phyloP scores from a whole-genome alignment of 2,888 invertebrate genomes.

The Tinea pellionella region DNA sequence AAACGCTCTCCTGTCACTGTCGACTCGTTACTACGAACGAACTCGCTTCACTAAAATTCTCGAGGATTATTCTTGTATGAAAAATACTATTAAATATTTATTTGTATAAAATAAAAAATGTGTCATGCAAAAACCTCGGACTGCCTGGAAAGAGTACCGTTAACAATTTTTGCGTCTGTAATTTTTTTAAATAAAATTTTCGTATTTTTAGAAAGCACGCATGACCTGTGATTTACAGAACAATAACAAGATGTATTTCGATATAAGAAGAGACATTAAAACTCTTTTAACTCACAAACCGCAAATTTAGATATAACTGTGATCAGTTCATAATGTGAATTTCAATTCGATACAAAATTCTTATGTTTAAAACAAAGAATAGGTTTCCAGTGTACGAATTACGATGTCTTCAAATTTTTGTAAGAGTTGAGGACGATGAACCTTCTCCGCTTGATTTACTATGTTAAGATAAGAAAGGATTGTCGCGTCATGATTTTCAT shows the following conservation, averaged over 20 bases:
- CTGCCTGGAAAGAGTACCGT: too few relatives aligned
- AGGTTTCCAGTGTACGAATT: background rate
- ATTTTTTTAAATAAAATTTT: too few relatives aligned
- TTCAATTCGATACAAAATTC: background rate
- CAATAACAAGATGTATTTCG: too few relatives aligned
- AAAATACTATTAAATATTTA: background rate
- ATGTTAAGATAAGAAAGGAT: background rate
- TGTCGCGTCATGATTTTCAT: background rate
- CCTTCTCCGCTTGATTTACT: slow-evolving; percentile 4
- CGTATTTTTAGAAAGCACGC: too few relatives aligned
- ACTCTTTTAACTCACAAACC: too few relatives aligned
- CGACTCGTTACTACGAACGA: slow-evolving; percentile 32
- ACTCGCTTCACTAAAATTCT: background rate
- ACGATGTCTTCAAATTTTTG: slow-evolving; percentile 1
- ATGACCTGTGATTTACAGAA: too few relatives aligned
- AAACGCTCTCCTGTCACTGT: slow-evolving; percentile 39
- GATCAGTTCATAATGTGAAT: too few relatives aligned
- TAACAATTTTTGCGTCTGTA: too few relatives aligned
- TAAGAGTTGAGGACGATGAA: background rate
- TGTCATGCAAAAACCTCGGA: too few relatives aligned
- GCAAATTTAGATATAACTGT: too few relatives aligned
- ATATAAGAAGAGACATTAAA: too few relatives aligned
- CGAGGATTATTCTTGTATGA: background rate
- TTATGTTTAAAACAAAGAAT: background rate
- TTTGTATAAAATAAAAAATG: background rate